Conservation (phyloP, 1,140 invertebrate species). For the Thereuonema tuberculata region DNA sequence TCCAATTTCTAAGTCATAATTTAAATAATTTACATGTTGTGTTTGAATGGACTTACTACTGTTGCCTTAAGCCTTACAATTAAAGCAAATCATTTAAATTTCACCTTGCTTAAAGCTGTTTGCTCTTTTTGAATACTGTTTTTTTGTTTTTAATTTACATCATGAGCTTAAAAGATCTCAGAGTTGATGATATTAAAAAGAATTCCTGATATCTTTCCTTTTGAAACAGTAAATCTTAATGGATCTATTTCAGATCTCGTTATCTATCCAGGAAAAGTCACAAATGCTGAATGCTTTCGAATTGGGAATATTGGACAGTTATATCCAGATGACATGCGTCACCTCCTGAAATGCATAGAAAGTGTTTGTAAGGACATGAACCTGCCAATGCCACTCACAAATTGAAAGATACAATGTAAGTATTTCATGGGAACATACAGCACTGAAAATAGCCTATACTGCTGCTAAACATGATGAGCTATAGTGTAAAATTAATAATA, state of each 20-base stretch:
- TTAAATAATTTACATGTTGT: too few species aligned
- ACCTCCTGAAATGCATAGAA: slow-evolving; percentile 30
- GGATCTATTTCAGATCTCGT: slow-evolving; percentile 33
- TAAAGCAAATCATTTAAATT: too few species aligned
- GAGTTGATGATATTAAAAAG: neutral
- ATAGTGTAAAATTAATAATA: too few species aligned
- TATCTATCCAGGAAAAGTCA: slow-evolving; percentile 40
- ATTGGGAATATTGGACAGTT: slow-evolving; percentile 39
- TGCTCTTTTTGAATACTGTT: too few species aligned
- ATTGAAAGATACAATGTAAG: too few species aligned
- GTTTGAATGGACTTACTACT: too few species aligned
- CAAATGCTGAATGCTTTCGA: slow-evolving; percentile 35
- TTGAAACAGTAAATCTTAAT: slow-evolving; percentile 4
- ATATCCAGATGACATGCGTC: slow-evolving; percentile 31
- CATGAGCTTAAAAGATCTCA: neutral
- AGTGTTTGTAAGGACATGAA: slow-evolving; percentile 32
- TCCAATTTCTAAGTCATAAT: too few species aligned
- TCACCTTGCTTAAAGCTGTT: too few species aligned
- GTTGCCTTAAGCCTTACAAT: too few species aligned
- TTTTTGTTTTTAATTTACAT: neutral
- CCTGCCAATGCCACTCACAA: slow-evolving; percentile 15
- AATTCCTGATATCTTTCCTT: neutral
- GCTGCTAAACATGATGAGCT: too few species aligned
- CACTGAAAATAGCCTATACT: too few species aligned
- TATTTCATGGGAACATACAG: too few species aligned